A percentile compares a stretch with the other conserved stretches of the same genome.
Evolutionary conservation across 1,140 invertebrate genomes (phyloP).

Genomic region (Zaprionus ornatus): DNA sequence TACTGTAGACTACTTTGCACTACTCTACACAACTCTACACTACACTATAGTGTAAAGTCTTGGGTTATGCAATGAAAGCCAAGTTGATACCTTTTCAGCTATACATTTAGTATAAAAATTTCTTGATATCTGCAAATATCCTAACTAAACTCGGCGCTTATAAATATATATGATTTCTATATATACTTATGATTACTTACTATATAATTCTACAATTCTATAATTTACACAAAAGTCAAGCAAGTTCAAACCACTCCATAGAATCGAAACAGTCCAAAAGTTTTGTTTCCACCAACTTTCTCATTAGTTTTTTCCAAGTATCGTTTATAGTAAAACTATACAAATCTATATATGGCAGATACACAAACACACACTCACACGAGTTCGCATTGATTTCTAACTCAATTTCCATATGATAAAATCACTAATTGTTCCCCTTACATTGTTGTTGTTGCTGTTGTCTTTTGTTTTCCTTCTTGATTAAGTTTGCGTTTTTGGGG

Average conservation of each 20-base stretch:
- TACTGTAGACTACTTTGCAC: no score
- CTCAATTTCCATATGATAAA: slow-evolving; percentile 38
- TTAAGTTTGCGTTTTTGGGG: slow-evolving; percentile 32
- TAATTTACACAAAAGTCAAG: no score
- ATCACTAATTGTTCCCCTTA: slow-evolving; percentile 23
- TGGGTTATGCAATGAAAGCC: background rate
- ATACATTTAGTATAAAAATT: no score
- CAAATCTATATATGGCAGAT: background rate
- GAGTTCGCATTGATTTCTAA: slow-evolving; percentile 9
- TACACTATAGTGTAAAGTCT: background rate
- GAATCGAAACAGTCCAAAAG: no score
- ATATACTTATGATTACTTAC: no score
- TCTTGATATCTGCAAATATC: no score
- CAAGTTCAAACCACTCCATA: no score
- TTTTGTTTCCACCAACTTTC: background rate
- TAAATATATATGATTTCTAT: no score
- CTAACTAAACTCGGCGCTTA: no score
- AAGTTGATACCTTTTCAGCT: no score
- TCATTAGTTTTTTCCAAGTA: background rate
- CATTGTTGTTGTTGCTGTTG: slow-evolving; percentile 1
- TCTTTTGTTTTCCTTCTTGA: slow-evolving; percentile 18
- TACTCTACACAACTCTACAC: no score
- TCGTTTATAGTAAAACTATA: background rate
- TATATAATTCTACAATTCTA: no score
- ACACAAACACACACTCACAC: background rate